These are phyloP conservation scores for Mesoclemmys tuberculata DNA, from an alignment of 2,113 vertebrate genomes.

Conservation along the genomic window DNA sequence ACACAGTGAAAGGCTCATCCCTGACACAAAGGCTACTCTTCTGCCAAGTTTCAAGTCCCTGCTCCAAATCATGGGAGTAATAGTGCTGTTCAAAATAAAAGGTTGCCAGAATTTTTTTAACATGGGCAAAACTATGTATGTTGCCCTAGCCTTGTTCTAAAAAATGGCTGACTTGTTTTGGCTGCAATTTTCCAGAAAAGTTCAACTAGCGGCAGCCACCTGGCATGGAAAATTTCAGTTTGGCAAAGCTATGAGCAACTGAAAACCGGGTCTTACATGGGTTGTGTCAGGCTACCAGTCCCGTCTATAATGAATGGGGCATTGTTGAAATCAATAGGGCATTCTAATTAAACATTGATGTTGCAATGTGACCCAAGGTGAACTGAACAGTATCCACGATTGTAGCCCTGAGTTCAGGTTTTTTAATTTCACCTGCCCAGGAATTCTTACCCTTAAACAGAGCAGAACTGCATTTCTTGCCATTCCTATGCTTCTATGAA, in stretches of 20 bases:
- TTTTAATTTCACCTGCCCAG: constrained; percentile 12
- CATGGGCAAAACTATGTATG: neutral
- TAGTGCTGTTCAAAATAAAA: neutral
- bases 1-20: neutral
- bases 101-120: neutral
- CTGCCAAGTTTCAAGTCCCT: neutral
- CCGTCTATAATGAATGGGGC: neutral
- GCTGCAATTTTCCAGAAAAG: neutral
- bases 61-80: neutral
- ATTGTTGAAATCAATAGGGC: neutral
- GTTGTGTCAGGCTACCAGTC: neutral
- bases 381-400: neutral
- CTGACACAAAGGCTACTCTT: neutral
- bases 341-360: neutral
- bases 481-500: accelerated
- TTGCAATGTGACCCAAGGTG: neutral
- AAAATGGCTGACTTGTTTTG: neutral
- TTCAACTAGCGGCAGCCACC: neutral
- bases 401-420: neutral
- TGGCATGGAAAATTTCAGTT: neutral
- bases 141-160: neutral
- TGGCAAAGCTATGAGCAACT: neutral
- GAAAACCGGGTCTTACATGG: neutral
- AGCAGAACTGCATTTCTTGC: constrained; percentile 12
- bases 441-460: neutral